These are phyloP conservation scores for Eulemur mongoz DNA, from an alignment of 2,797 vertebrate species.

Conservation along the genomic window DNA sequence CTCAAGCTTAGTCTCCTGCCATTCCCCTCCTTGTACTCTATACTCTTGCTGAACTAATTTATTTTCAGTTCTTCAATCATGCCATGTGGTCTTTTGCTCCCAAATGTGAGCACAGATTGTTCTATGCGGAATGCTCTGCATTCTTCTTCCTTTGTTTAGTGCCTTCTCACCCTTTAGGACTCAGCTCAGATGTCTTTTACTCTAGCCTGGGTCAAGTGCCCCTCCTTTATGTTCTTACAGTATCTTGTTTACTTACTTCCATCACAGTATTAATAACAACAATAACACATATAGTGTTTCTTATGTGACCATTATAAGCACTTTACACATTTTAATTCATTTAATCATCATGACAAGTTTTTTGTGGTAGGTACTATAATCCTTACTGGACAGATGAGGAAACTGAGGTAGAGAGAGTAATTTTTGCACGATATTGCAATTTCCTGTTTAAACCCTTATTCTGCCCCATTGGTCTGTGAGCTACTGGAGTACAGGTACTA, in stretches of 20 bases:
- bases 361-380: neutral
- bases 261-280: neutral
- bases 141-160: neutral
- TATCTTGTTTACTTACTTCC: constrained; percentile 30
- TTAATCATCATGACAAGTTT: neutral
- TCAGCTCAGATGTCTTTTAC: neutral
- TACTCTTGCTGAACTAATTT: neutral
- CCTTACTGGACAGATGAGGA: neutral
- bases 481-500: neutral
- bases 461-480: neutral
- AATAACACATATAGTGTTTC: neutral
- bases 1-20: constrained; percentile 21
- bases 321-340: neutral
- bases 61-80: neutral
- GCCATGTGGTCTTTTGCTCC: neutral
- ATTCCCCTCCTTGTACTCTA: neutral
- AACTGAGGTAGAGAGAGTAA: neutral
- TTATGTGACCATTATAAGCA: constrained; percentile 7
- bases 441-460: constrained; percentile 3
- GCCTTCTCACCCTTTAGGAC: neutral
- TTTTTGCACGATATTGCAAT: neutral
- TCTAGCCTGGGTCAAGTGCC: neutral
- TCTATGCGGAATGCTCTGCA: neutral
- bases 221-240: neutral
- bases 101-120: neutral